phyloP scores from a whole-genome alignment of 2,113 vertebrate genomes.

The Hipposideros armiger region DNA sequence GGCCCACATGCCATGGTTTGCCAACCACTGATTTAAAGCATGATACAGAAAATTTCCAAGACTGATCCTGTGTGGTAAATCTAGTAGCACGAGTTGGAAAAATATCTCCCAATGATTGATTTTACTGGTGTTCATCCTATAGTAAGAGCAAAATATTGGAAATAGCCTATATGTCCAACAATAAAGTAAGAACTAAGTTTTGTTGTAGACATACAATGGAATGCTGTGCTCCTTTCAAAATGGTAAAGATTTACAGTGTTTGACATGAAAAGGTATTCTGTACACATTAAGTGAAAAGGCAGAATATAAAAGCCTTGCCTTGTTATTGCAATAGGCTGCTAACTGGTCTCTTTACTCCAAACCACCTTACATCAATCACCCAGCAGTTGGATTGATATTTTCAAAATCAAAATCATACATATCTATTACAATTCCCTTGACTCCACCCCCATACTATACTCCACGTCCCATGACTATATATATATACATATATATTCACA shows the following conservation, averaged over 20 bases:
- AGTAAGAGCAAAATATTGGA: background rate
- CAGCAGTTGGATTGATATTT: background rate
- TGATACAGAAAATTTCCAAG: background rate
- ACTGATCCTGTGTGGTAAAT: background rate
- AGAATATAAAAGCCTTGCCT: constrained; percentile 3
- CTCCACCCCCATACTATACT: too few species aligned
- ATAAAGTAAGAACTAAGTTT: background rate
- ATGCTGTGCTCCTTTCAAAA: background rate
- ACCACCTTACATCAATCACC: background rate
- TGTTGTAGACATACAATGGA: background rate
- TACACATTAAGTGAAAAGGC: background rate
- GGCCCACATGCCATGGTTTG: background rate
- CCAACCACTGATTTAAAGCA: background rate
- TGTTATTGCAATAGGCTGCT: background rate
- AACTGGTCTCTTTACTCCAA: background rate
- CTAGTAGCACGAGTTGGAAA: background rate
- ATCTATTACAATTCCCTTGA: too few species aligned
- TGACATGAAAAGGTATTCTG: background rate
- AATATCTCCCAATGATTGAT: background rate
- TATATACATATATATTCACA: too few species aligned
- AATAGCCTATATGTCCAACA: background rate
- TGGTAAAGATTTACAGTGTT: background rate
- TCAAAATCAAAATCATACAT: background rate
- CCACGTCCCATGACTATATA: too few species aligned
- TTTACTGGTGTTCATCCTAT: background rate